Evolutionary conservation across 1,140 invertebrate species (phyloP).

Genomic region (Antheraea mylitta): DNA sequence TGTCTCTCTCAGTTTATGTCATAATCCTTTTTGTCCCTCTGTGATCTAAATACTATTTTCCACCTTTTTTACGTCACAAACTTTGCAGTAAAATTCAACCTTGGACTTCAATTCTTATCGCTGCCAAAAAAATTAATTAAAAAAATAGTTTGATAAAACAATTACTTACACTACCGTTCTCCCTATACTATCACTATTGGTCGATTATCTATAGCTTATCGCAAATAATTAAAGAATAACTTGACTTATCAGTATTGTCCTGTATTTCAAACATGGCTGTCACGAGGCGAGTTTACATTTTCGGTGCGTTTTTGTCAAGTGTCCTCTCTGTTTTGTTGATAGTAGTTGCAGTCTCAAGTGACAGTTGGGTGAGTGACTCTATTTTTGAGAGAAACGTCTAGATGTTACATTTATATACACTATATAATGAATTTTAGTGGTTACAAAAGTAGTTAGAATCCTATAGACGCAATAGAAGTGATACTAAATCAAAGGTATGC

Average conservation of each 20-base stretch:
- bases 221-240: conserved; percentile 22
- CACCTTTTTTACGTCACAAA: too few relatives aligned
- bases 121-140: too few relatives aligned
- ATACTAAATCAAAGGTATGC: too few relatives aligned
- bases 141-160: not conserved
- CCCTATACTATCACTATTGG: conserved; percentile 15
- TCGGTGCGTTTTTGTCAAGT: conserved; percentile 55
- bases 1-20: too few relatives aligned
- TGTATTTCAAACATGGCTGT: conserved; percentile 52
- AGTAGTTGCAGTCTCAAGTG: conserved; percentile 52
- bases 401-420: not conserved
- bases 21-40: too few relatives aligned
- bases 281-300: conserved; percentile 61
- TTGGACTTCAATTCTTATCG: too few relatives aligned
- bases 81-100: too few relatives aligned
- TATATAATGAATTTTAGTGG: not conserved
- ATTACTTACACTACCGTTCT: conserved; percentile 2
- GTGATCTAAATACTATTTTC: too few relatives aligned
- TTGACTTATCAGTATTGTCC: conserved; percentile 24
- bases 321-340: conserved; percentile 50
- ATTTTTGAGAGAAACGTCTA: not conserved
- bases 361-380: conserved; percentile 59
- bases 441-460: too few relatives aligned
- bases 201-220: conserved; percentile 21
- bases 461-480: too few relatives aligned